Conservation (phyloP, 30 jellyfish, hydroid and myxozoan species). For the Catostylus mosaicus region DNA sequence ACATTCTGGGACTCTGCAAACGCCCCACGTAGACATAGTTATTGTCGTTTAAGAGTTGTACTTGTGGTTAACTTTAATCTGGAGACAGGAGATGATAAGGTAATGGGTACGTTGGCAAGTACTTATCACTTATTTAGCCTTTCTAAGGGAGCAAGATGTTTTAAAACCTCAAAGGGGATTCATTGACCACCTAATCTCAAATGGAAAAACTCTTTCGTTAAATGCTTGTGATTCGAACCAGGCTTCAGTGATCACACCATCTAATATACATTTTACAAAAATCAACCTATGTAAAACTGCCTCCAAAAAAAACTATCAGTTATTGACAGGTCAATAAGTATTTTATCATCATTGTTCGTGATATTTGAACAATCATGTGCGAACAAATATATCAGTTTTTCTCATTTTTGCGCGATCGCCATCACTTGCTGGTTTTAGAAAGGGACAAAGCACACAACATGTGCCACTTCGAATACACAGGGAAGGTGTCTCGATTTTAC, state of each 20-base stretch:
- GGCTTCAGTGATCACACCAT: constrained; percentile 1
- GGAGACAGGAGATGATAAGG: background rate
- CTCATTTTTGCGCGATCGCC: background rate
- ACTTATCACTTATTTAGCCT: constrained; percentile 2
- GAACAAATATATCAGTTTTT: background rate
- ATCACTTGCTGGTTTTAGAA: background rate
- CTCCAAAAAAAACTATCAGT: background rate
- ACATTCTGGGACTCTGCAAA: background rate
- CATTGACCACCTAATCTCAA: background rate
- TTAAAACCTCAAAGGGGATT: background rate
- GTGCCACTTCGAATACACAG: too few relatives aligned
- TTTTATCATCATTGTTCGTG: background rate
- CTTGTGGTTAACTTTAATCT: background rate
- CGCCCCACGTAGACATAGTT: background rate
- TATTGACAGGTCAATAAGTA: background rate
- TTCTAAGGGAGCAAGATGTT: background rate
- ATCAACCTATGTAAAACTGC: background rate
- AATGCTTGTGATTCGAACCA: background rate
- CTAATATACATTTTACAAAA: background rate
- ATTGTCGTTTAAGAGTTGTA: background rate
- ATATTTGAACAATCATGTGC: background rate
- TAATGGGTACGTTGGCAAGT: background rate
- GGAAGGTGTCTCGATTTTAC: too few relatives aligned
- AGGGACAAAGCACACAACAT: background rate
- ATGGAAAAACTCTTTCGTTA: background rate